These are phyloP conservation scores for Parasteatoda lunata DNA, from an alignment of 2,888 invertebrate genomes.

Conservation along the genomic window DNA sequence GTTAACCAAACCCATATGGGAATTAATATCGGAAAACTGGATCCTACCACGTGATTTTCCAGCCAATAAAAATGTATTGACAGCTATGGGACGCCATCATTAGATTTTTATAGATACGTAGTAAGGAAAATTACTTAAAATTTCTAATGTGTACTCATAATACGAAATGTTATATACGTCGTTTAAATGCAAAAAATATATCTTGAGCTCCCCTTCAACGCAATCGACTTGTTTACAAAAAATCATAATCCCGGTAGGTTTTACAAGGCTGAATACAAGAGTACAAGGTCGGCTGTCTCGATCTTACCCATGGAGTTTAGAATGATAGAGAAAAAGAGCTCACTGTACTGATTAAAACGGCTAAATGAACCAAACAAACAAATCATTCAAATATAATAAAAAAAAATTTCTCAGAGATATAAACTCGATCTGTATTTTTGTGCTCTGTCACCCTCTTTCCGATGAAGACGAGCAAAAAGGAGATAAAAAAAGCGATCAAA, in stretches of 20 bases:
- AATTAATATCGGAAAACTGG: no score
- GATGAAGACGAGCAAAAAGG: background rate
- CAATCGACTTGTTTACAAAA: conserved; percentile 33
- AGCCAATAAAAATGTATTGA: no score
- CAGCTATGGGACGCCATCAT: no score
- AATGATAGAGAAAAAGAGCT: conserved; percentile 33
- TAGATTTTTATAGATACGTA: no score
- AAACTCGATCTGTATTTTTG: conserved; percentile 39
- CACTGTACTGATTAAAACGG: conserved; percentile 36
- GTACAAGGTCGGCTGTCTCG: conserved; percentile 60
- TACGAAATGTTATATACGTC: no score
- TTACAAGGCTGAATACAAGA: conserved; percentile 56
- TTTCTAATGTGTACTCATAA: no score
- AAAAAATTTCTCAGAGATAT: background rate
- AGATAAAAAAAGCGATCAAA: conserved; percentile 49
- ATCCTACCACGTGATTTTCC: no score
- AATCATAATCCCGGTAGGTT: background rate
- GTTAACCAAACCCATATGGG: no score
- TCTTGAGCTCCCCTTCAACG: no score
- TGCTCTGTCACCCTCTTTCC: conserved; percentile 52
- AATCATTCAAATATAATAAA: conserved; percentile 18
- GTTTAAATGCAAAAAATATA: no score
- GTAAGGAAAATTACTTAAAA: no score
- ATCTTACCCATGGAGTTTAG: conserved; percentile 3
- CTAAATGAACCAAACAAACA: conserved; percentile 12